phyloP scores from a whole-genome alignment of 2,113 vertebrate genomes.

The Ariopsis seemanni region DNA sequence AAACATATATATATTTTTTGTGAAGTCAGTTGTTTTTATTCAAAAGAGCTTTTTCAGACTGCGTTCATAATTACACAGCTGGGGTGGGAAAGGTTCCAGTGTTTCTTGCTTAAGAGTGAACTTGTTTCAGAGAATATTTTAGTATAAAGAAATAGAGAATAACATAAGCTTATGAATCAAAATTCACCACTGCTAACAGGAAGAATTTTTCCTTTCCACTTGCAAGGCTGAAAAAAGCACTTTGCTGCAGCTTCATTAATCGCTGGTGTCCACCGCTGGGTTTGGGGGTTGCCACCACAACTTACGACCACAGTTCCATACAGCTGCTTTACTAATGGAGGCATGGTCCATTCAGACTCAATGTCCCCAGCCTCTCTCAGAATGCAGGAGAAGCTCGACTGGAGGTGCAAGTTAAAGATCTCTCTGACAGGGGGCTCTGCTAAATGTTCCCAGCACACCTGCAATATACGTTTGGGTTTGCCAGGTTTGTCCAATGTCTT shows the following conservation, averaged over 20 bases:
- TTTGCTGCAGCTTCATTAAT: background rate
- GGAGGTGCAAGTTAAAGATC: too few species aligned
- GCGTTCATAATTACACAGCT: background rate
- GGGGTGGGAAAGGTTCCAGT: background rate
- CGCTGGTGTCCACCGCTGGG: background rate
- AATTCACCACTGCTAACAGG: background rate
- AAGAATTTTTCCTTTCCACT: background rate
- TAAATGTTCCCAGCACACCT: too few species aligned
- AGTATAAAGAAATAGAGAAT: background rate
- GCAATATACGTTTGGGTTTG: too few species aligned
- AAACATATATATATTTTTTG: background rate
- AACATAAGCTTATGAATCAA: background rate
- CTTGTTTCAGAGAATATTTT: background rate
- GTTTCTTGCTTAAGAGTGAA: background rate
- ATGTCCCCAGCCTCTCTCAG: too few species aligned
- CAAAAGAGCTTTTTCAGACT: background rate
- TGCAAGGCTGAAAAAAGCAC: background rate
- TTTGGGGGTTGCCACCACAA: too few species aligned
- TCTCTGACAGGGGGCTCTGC: too few species aligned
- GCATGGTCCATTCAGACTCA: too few species aligned
- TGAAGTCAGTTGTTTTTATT: conserved; percentile 6
- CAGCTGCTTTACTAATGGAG: too few species aligned
- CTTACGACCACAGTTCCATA: too few species aligned
- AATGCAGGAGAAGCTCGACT: too few species aligned
- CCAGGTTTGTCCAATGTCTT: too few species aligned